Evolutionary conservation across 2,113 vertebrate genomes (phyloP).

Genomic region (Etheostoma cragini): DNA sequence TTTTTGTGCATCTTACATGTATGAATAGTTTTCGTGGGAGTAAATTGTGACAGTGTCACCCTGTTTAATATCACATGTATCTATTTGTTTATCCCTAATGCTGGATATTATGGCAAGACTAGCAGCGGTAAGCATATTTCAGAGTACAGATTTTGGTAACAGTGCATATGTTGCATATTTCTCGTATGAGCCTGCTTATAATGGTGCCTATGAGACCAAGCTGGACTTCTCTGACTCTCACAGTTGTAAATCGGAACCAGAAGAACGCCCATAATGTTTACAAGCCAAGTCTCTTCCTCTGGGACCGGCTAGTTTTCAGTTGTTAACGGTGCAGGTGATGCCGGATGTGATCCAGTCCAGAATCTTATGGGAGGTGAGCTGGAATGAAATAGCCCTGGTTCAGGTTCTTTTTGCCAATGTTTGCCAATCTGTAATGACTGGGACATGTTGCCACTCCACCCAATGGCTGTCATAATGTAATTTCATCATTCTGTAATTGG

Average conservation of each 20-base stretch:
- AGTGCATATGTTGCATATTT: slow-evolving; percentile 33
- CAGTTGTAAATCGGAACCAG: slow-evolving; percentile 43
- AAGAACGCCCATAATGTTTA: slow-evolving; percentile 50
- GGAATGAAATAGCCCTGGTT: slow-evolving; percentile 8
- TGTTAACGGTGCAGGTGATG: slow-evolving; percentile 54
- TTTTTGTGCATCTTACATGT: slow-evolving; percentile 27
- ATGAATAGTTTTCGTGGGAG: not conserved
- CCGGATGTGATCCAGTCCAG: slow-evolving; percentile 18
- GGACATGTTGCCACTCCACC: slow-evolving; percentile 45
- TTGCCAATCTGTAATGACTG: not conserved
- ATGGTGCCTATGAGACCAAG: slow-evolving; percentile 42
- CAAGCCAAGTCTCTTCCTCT: slow-evolving; percentile 51
- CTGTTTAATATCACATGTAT: not conserved
- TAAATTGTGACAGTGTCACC: not conserved
- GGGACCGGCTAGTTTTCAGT: slow-evolving; percentile 51
- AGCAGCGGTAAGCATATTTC: slow-evolving; percentile 5
- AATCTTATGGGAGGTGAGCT: not conserved
- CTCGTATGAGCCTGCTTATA: slow-evolving; percentile 10
- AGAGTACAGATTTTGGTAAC: slow-evolving; percentile 12
- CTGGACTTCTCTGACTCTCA: slow-evolving; percentile 31
- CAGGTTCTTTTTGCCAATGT: slow-evolving; percentile 16
- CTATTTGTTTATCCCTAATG: not conserved
- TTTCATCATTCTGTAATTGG: slow-evolving; percentile 40
- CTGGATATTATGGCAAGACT: not conserved
- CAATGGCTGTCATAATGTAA: slow-evolving; percentile 15